Evolutionary conservation across 2,113 vertebrate genomes (phyloP).

Genomic region (Centropus bengalensis): DNA sequence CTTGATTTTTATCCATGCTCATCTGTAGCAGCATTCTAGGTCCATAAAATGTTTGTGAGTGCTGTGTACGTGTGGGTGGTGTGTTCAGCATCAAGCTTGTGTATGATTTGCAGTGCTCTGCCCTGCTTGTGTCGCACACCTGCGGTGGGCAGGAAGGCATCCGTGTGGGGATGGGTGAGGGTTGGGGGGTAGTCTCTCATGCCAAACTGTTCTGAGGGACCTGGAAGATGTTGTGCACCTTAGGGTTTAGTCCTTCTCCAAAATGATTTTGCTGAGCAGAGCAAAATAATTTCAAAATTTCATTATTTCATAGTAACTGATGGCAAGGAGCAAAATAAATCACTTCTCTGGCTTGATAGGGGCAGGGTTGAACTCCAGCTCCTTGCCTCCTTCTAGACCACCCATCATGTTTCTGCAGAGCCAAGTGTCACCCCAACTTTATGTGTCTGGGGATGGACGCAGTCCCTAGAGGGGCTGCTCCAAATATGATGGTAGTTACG

Average conservation of each 20-base stretch:
- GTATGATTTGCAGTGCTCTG: background rate
- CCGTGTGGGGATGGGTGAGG: background rate
- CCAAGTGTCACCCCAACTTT: background rate
- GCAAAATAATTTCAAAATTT: background rate
- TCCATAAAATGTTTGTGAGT: background rate
- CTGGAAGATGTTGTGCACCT: background rate
- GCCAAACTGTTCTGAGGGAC: background rate
- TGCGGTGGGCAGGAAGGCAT: background rate
- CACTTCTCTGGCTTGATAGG: background rate
- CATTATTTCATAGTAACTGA: background rate
- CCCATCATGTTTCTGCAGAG: background rate
- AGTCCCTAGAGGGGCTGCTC: background rate
- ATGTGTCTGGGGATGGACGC: background rate
- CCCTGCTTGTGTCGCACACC: background rate
- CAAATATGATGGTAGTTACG: background rate
- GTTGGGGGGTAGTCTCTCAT: background rate
- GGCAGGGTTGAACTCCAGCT: background rate
- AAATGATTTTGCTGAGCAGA: background rate
- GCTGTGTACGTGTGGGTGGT: background rate
- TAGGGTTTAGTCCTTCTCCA: background rate
- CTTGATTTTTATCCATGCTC: constrained; percentile 62
- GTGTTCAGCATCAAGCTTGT: background rate
- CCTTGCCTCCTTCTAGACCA: background rate
- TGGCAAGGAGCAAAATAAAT: background rate
- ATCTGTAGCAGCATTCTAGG: background rate